Evolutionary conservation across 2,797 vertebrate genomes (phyloP).

Genomic region (Simalia tracyae): DNA sequence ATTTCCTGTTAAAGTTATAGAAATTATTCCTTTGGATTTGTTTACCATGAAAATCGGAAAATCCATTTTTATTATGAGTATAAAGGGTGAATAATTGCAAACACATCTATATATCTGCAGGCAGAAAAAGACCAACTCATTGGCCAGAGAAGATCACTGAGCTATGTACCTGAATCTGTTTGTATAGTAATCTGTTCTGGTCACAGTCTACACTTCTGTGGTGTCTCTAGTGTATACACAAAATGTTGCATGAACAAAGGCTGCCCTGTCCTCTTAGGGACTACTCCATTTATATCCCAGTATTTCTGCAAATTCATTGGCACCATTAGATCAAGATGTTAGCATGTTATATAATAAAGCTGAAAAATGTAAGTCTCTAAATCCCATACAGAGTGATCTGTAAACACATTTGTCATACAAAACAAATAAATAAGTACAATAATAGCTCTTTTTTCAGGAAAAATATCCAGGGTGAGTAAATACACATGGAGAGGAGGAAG

Average conservation of each 20-base stretch:
- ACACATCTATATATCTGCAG: not conserved
- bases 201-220: not conserved
- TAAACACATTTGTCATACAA: not conserved
- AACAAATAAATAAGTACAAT: not conserved
- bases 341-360: not conserved
- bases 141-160: not conserved
- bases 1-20: not conserved
- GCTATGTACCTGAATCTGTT: not conserved
- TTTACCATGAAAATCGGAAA: not conserved
- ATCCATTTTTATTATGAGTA: not conserved
- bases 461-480: not conserved
- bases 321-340: not conserved
- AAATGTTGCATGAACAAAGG: not conserved
- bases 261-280: not conserved
- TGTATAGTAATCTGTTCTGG: not conserved
- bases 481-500: not conserved
- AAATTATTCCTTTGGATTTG: not conserved
- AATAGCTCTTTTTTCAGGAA: not conserved
- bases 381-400: not conserved
- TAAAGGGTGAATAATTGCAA: not conserved
- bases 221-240: not conserved
- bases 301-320: not conserved
- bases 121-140: not conserved
- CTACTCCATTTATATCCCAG: slow-evolving; percentile 5
- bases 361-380: not conserved